Base-by-base conservation (phyloP, 2,888 invertebrate genomes). In the Campoplex nolae region DNA sequence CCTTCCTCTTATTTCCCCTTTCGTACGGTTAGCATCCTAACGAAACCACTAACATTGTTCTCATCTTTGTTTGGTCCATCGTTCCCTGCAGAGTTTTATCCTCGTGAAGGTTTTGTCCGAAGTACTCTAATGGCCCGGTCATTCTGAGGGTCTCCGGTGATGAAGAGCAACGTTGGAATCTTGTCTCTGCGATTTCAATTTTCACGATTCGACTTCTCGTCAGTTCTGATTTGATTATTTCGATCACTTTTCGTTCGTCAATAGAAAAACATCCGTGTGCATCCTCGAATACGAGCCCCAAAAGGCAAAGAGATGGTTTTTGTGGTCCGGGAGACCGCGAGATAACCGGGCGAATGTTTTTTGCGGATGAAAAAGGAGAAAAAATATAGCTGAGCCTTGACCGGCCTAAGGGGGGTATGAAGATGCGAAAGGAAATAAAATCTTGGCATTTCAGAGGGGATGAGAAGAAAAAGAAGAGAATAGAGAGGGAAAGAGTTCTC, bases 41-140 rank as follows among this genome's bases (percentile, higher is more conserved):
- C 73, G 62, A 58, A 87, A 85, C 85, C 78, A 54, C 48, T 70
- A 45, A 11, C 86, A 81, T 83, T 86, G 89, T 84, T 80, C 83
- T 0, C 6, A 62, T 67, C 74, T 80, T 80, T 86, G 56, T 13
- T 70, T 85, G 76, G 77, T 68, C 16, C 51, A 18, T 18, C 75
- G 76, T 83, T 81, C 54, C 79, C 23, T 23, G 23, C 38, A 38
- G 11, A 35, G 48, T 11, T n/a, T 62, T 68, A 18, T 11, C 58
- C 58, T 18, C 51, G 13, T 68, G 0, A 18, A 74, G 58, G n/a
- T 83, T 77, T 83, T 83, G 77, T 73, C n/a, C 70, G 51, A 70
- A 78, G 45, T 56, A 28, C 76, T 9, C 18, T 9, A 32, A 28
- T 75, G 45, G 70, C 67, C 71, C 67, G 81, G 76, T 77, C 76